Base-by-base conservation (phyloP, 2,113 vertebrate genomes). In the Pseudonaja textilis region DNA sequence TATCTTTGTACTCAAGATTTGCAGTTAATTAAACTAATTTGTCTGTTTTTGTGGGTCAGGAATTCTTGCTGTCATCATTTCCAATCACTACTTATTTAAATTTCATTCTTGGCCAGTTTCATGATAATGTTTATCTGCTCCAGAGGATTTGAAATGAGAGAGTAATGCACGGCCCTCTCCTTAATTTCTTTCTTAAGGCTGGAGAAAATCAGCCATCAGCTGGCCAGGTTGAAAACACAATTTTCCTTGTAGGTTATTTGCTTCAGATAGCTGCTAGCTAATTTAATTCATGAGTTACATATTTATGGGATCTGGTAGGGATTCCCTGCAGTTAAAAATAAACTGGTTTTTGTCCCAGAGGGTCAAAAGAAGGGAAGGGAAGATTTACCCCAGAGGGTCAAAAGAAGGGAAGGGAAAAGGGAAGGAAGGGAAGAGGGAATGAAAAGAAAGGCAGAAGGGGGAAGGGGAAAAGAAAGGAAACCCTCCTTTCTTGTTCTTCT, bases 91-190 rank as follows among this genome's bases (percentile, higher is more conserved):
- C 97, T 97, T 98, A 98, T 97, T 98, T 98, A 98, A 98, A 98
- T 98, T 98, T 98, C 97, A 98, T 97, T 97, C 97, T 98, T 98
- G 97, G 97, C 97, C 96, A 97, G 96, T 97, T 98, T 97, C 97
- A 98, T 98, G 97, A 98, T 98, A 98, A 98, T 98, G 97, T 98
- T 98, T 98, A 98, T 98, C 97, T 98, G 97, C 97, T 98, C 95
- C 96, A 96, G 96, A 98, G 97, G 95, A 97, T 97, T 98, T 97
- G 95, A 97, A 98, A 98, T 97, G 97, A 97, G 95, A 98, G 95
- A 98, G 95, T 96, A 98, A 97, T 97, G 97, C 92, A 94, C 87
- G 97, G 95, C 93, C 95, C 96, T 96, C 96, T 94, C 96, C 98
- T 98, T 98, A 97, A 97, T 97, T 98, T 98, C 95, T 97, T 97